Evolutionary conservation across 2,888 invertebrate species (phyloP), one percentile per base, ranked within the genome.

Genomic region (Drosophila falleni): DNA sequence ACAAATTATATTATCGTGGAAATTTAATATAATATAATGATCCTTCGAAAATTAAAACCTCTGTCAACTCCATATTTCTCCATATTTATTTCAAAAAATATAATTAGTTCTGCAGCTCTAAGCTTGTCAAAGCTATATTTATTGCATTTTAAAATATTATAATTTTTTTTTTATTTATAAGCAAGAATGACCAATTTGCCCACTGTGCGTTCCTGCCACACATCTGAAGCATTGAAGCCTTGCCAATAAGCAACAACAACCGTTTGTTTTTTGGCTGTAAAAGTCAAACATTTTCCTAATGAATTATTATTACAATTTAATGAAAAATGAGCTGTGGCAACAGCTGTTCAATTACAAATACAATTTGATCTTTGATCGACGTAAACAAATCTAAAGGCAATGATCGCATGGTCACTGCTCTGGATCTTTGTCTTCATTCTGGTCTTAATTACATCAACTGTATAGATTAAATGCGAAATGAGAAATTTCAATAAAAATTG

Each of bases 261-360:
- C 1, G 55, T 51, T 51, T 61, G 42, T 11, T 10, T 16, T 41
- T 41, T 15, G 19, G 41, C 41, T 41, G 41, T 41, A 16, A 16
- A 41, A 41, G 16, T 41, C 41, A 79, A 71, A 76, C 81, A 42
- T 58, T 79, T 78, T 78, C 71, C 78, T 81, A 85, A 90, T 89
- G 89, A 90, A 83, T 85, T 75, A 85, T 89, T 77, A 89, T 88
- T 88, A 89, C 89, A 89, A 72, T 79, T 89, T 76, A 81, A 87
- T 87, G 84, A 87, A 89, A 79, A 89, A 86, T 88, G 71, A 78
- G 70, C 59, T 66, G 68, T 58, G 54, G 71, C 71, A 19, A 60
- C 46, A 11, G 51, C 60, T 78, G 75, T 68, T 61, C 71, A 62
- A 62, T 69, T n/a, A n/a, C n/a, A n/a, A 66, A 66, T 64, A 29